These are phyloP conservation scores for Nerophis lumbriciformis DNA, from an alignment of 2,113 vertebrate genomes.

Conservation along the genomic window DNA sequence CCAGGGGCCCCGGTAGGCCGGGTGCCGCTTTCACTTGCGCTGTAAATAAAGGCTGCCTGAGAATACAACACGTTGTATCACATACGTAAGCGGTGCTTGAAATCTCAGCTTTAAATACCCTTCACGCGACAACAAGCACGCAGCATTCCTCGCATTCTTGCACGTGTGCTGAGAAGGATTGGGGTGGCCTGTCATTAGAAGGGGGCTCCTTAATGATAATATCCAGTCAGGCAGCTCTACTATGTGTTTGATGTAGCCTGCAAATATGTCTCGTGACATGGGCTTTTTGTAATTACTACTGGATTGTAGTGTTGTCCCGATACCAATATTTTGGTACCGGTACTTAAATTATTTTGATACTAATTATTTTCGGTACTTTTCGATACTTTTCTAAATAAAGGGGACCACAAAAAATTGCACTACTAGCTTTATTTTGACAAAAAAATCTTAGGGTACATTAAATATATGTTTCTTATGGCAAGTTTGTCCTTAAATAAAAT, in stretches of 20 bases:
- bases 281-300: constrained; percentile 39
- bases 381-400: too few relatives aligned
- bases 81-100: constrained; percentile 46
- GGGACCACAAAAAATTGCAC: too few relatives aligned
- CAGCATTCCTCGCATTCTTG: constrained; percentile 54
- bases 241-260: constrained; percentile 53
- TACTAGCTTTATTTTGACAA: too few relatives aligned
- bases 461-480: too few relatives aligned
- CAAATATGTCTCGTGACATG: constrained; percentile 50
- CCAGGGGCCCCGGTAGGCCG: constrained; percentile 34
- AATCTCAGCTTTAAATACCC: constrained; percentile 45
- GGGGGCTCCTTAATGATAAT: constrained; percentile 54
- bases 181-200: constrained; percentile 55
- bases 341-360: too few relatives aligned
- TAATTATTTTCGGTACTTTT: too few relatives aligned
- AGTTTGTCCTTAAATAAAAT: too few relatives aligned
- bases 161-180: constrained; percentile 47
- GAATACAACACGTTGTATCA: constrained; percentile 24
- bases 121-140: constrained; percentile 54
- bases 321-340: too few relatives aligned
- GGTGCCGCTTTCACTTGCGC: constrained; percentile 34
- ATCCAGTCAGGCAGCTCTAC: constrained; percentile 43
- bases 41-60: constrained; percentile 43
- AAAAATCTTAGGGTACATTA: too few relatives aligned
- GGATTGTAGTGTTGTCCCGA: constrained; percentile 10